Evolutionary conservation across 2,888 invertebrate species (phyloP).

Genomic region (Coleophora flavipennella): DNA sequence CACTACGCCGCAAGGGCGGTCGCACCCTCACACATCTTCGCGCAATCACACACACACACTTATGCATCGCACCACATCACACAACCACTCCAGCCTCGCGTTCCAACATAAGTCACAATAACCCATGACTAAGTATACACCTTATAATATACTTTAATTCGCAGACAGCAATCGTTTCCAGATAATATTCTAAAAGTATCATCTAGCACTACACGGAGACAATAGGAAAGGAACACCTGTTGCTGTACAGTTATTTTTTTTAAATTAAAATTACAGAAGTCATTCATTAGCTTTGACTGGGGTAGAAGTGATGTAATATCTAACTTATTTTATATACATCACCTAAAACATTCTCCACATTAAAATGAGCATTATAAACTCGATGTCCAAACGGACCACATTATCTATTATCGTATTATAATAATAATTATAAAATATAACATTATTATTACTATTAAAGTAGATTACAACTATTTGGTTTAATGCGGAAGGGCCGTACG

Average conservation of each 20-base stretch:
- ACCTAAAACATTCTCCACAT: slow-evolving; percentile 41
- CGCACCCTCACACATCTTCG: slow-evolving; percentile 5
- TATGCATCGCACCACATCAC: slow-evolving; percentile 8
- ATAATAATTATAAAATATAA: slow-evolving; percentile 63
- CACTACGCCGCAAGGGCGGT: slow-evolving; percentile 15
- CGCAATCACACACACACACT: slow-evolving; percentile 19
- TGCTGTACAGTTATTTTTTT: slow-evolving; percentile 64
- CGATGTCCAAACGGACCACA: slow-evolving; percentile 52
- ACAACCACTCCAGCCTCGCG: slow-evolving; percentile 21
- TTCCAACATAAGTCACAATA: slow-evolving; percentile 28
- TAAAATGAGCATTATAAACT: slow-evolving; percentile 60
- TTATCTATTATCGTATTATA: slow-evolving; percentile 33
- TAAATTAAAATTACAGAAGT: slow-evolving; percentile 39
- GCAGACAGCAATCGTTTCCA: slow-evolving; percentile 48
- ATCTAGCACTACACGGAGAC: slow-evolving; percentile 63
- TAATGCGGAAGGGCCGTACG: slow-evolving; percentile 58
- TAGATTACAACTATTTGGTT: slow-evolving; percentile 35
- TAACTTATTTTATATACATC: slow-evolving; percentile 55
- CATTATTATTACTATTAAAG: slow-evolving; percentile 48
- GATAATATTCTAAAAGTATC: slow-evolving; percentile 35
- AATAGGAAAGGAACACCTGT: slow-evolving; percentile 68
- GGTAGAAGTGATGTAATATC: slow-evolving; percentile 33
- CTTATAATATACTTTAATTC: slow-evolving; percentile 46
- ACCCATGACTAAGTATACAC: slow-evolving; percentile 42
- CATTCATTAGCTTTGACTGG: slow-evolving; percentile 50